Evolutionary conservation across 2,113 vertebrate genomes (phyloP), one percentile per base, ranked within the genome.

Genomic region (Hyaena hyaena): DNA sequence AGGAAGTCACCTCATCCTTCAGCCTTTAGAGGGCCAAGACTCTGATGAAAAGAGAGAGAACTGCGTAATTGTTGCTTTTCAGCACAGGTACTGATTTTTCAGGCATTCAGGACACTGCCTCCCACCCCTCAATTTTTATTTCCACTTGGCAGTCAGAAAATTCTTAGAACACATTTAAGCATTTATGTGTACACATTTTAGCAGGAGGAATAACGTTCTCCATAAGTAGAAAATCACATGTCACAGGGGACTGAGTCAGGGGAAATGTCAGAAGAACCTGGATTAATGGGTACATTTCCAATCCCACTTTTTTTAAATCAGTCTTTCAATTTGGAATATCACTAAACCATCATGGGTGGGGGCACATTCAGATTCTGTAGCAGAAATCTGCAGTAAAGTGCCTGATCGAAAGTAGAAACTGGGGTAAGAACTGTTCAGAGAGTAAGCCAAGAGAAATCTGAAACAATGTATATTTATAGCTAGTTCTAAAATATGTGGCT

Each of bases 361-460:
- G 93, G 28, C 31, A 77, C 68, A 89, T 93, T 73, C 39, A 89
- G 33, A 93, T 53, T 79, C 43, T 50, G 0, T 12, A 21, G 23
- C 63, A 92, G 53, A 93, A 91, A 80, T 48, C 17, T 90, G 10
- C 43, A n/a, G 19, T 77, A 89, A 85, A 69, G 69, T 23, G 7
- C 76, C 33, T 76, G 17, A 53, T 81, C 24, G 2, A 63, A 84
- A 55, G 24, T 63, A n/a, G n/a, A 16, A 92, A 69, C 23, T 24
- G 15, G 39, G 21, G 31, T 50, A 10, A 28, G 5, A 92, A 86
- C 26, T 84, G 2, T 53, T 61, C 19, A 55, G 68, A 92, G 80
- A 92, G 80, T 55, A 93, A 82, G 26, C 4, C 71, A 81, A 96
- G 53, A 86, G 45, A 91, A 96, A 88, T 61, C 24, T 12, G 17